These are phyloP conservation scores for Hippocampus abdominalis DNA, from an alignment of 2,113 vertebrate genomes.

Conservation along the genomic window DNA sequence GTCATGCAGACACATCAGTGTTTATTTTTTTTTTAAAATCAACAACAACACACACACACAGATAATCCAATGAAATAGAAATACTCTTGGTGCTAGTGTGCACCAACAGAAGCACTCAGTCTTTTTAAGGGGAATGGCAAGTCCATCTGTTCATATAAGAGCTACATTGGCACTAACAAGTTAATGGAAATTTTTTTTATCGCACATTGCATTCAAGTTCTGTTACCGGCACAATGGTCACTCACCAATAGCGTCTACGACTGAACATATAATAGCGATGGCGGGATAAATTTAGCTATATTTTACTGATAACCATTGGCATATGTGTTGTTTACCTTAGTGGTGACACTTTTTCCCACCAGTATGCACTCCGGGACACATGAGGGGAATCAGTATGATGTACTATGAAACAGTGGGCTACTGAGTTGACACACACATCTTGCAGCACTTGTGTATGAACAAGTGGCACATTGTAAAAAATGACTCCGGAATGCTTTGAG, in stretches of 20 bases:
- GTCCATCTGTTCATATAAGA: background rate
- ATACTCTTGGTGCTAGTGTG: background rate
- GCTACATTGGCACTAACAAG: background rate
- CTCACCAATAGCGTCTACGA: background rate
- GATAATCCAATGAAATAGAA: background rate
- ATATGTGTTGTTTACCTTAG: background rate
- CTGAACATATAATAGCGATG: background rate
- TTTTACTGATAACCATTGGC: background rate
- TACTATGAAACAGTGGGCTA: background rate
- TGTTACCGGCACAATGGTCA: background rate
- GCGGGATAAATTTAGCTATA: background rate
- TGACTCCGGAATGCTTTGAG: background rate
- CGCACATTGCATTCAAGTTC: background rate
- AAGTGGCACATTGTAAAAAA: constrained; percentile 5
- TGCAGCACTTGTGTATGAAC: background rate
- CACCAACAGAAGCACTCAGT: background rate
- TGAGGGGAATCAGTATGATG: background rate
- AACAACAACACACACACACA: no score
- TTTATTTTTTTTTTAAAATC: no score
- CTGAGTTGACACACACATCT: background rate
- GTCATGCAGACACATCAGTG: background rate
- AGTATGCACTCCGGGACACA: background rate
- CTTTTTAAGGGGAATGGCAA: background rate
- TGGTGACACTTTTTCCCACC: background rate
- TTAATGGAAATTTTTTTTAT: background rate